Evolutionary conservation across 2,888 invertebrate genomes (phyloP).

Genomic region (Leistus spinibarbis): DNA sequence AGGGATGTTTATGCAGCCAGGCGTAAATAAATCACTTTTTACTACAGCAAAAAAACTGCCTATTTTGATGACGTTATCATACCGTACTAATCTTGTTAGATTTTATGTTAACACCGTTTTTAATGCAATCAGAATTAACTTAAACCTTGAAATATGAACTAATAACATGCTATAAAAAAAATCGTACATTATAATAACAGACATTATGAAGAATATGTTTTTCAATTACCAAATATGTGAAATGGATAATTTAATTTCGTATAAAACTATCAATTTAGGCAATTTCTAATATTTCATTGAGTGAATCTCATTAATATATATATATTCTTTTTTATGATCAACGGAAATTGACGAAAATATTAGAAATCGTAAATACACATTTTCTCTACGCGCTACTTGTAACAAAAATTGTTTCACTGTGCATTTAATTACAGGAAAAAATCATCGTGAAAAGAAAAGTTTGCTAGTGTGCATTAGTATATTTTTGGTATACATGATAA

Average conservation of each 20-base stretch:
- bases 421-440: background rate
- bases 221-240: background rate
- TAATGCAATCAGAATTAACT: too few relatives aligned
- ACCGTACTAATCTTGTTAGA: too few relatives aligned
- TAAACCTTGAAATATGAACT: too few relatives aligned
- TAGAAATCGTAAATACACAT: conserved; percentile 31
- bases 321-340: background rate
- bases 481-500: conserved; percentile 7
- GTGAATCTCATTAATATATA: background rate
- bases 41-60: too few relatives aligned
- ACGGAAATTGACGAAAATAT: conserved; percentile 3
- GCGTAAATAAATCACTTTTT: too few relatives aligned
- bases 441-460: background rate
- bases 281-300: background rate
- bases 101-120: too few relatives aligned
- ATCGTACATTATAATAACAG: background rate
- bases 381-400: conserved; percentile 29
- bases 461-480: background rate
- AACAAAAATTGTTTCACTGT: conserved; percentile 16
- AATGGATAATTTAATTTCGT: background rate
- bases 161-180: too few relatives aligned
- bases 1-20: too few relatives aligned
- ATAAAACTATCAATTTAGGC: background rate
- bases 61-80: too few relatives aligned
- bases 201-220: background rate